Conservation (phyloP, 2,888 invertebrate species). For the Eupithecia subfuscata region DNA sequence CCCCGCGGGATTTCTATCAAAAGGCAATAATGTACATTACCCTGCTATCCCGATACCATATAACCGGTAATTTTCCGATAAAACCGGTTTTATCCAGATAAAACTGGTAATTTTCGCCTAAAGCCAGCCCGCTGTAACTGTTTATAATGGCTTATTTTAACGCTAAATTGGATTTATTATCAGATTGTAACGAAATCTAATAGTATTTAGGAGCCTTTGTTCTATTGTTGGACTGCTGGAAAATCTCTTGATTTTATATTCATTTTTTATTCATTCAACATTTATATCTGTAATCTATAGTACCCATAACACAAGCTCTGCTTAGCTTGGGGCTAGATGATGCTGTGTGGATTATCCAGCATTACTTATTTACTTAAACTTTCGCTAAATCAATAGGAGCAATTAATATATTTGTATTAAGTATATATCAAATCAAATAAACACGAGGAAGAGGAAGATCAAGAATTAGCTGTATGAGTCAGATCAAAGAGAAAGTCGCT, state of each 20-base stretch:
- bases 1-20: conserved; percentile 32
- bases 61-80: conserved; percentile 24
- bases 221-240: neutral
- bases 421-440: no score
- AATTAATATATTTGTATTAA: no score
- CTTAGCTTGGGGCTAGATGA: no score
- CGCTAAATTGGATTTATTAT: conserved; percentile 23
- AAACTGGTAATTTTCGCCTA: conserved; percentile 21
- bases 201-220: conserved; percentile 1
- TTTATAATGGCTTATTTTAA: conserved; percentile 23
- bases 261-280: neutral
- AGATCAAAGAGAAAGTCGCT: no score
- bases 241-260: neutral
- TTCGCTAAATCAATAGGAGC: no score
- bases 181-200: conserved; percentile 7
- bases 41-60: conserved; percentile 18
- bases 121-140: conserved; percentile 19
- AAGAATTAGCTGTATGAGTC: no score
- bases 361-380: no score
- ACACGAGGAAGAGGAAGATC: no score
- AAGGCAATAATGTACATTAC: conserved; percentile 24
- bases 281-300: no score
- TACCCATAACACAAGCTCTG: no score
- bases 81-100: conserved; percentile 22
- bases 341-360: no score